Conservation (phyloP, 2,888 invertebrate genomes). For the Tachina fera region DNA sequence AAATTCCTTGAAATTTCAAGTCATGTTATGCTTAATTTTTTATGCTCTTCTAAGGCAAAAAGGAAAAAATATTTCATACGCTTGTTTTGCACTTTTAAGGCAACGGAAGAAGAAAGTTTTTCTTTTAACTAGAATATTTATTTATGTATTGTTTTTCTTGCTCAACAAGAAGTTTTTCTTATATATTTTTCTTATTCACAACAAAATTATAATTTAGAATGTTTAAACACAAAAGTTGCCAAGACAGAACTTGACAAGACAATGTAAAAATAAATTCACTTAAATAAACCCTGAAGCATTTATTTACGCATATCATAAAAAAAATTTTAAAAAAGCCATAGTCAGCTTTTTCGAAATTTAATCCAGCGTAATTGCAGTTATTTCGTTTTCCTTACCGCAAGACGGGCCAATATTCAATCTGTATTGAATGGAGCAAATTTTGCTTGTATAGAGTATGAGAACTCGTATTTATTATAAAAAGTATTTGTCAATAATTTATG, state of each 20-base stretch:
- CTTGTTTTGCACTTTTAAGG: not conserved
- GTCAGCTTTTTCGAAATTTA: conserved; percentile 16
- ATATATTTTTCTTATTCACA: not conserved
- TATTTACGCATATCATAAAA: not conserved
- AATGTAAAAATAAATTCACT: conserved; percentile 17
- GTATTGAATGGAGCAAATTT: conserved; percentile 6
- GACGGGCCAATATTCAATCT: conserved; percentile 2
- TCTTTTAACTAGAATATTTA: not conserved
- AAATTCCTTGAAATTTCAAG: too few relatives aligned
- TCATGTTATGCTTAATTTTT: too few relatives aligned
- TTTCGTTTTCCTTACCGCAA: not conserved
- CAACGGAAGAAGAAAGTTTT: not conserved
- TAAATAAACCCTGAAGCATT: conserved; percentile 27
- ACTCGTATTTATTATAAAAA: not conserved
- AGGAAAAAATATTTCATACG: too few relatives aligned
- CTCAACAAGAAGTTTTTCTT: not conserved
- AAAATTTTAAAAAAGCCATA: not conserved
- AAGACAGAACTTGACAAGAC: conserved; percentile 8
- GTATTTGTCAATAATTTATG: conserved; percentile 41
- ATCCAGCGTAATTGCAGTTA: not conserved
- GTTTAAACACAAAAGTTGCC: conserved; percentile 4
- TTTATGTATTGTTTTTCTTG: not conserved
- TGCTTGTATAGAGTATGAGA: not conserved
- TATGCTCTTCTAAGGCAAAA: too few relatives aligned
- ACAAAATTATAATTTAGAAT: not conserved